Percentiles rank a stretch among this genome's conserved stretches.
These are phyloP conservation scores for Drosophila prostipennis DNA, from an alignment of 2,888 invertebrate species.

Conservation along the genomic window DNA sequence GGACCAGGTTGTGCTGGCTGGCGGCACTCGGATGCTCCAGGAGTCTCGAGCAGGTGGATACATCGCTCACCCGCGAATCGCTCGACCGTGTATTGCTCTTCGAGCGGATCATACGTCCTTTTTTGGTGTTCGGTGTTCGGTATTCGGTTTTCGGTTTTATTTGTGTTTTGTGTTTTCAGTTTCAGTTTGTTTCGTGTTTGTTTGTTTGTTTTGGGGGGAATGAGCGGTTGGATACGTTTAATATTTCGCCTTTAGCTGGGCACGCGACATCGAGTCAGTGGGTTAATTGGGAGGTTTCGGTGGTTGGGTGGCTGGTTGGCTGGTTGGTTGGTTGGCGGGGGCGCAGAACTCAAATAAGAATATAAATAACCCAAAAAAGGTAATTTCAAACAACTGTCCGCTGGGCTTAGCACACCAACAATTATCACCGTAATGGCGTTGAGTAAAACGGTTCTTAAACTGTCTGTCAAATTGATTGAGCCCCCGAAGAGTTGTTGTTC, in stretches of 20 bases:
- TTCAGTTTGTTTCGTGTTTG: conserved; percentile 24
- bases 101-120: conserved; percentile 84
- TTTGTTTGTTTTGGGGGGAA: conserved; percentile 12
- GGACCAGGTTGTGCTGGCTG: conserved; percentile 71
- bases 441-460: conserved; percentile 60
- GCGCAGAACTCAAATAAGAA: conserved; percentile 58
- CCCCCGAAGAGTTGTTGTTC: conserved; percentile 46
- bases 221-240: conserved; percentile 47
- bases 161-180: conserved; percentile 31
- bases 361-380: conserved; percentile 56
- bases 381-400: conserved; percentile 65
- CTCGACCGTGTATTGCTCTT: conserved; percentile 84
- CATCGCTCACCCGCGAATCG: conserved; percentile 83
- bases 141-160: conserved; percentile 14
- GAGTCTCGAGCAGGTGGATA: conserved; percentile 82
- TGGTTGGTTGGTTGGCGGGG: conserved; percentile 6
- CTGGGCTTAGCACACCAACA: conserved; percentile 48
- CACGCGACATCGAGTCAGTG: conserved; percentile 34
- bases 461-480: conserved; percentile 73
- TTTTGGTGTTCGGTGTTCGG: conserved; percentile 19
- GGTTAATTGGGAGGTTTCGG: neutral
- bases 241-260: conserved; percentile 37
- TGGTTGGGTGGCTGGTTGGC: neutral
- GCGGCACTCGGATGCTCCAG: conserved; percentile 81
- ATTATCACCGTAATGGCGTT: conserved; percentile 44